Conservation (phyloP, 2,888 invertebrate genomes). For the Electrophaes corylata region DNA sequence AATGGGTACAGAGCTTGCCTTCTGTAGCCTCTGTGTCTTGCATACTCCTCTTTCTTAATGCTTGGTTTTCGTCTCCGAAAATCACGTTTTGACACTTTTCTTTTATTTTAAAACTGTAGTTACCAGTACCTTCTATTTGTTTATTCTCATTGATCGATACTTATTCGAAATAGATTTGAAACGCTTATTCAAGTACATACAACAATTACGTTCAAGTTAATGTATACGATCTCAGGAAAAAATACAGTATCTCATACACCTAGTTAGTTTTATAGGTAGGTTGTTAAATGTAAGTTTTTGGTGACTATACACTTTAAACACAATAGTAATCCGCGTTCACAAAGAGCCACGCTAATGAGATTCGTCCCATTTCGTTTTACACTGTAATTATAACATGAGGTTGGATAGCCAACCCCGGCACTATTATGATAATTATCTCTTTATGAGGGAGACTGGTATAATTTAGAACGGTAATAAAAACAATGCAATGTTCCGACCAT, state of each 20-base stretch:
- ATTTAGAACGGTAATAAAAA: slow-evolving; percentile 25
- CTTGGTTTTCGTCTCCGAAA: too few relatives aligned
- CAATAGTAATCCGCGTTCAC: slow-evolving; percentile 7
- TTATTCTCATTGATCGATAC: not conserved
- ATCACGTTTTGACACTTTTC: not conserved
- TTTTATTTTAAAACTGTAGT: not conserved
- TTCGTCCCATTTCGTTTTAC: not conserved
- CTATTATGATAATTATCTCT: slow-evolving; percentile 11
- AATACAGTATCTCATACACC: too few relatives aligned
- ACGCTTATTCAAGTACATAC: too few relatives aligned
- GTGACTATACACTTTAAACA: not conserved
- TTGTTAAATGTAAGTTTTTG: not conserved
- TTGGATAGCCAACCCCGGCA: slow-evolving; percentile 4
- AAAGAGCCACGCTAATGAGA: slow-evolving; percentile 9
- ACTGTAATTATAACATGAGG: slow-evolving; percentile 11
- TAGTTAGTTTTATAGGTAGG: too few relatives aligned
- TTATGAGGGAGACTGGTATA: slow-evolving; percentile 14
- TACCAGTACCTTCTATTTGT: not conserved
- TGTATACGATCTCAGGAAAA: not conserved
- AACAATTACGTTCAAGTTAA: not conserved
- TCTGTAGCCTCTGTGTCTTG: slow-evolving; percentile 20
- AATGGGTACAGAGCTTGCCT: slow-evolving; percentile 25
- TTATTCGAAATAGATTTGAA: not conserved
- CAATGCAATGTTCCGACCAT: slow-evolving; percentile 12
- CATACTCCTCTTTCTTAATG: slow-evolving; percentile 4